Evolutionary conservation across 1,140 invertebrate species (phyloP), one percentile per base, ranked within the genome.

Genomic region (Drosophila simulans): DNA sequence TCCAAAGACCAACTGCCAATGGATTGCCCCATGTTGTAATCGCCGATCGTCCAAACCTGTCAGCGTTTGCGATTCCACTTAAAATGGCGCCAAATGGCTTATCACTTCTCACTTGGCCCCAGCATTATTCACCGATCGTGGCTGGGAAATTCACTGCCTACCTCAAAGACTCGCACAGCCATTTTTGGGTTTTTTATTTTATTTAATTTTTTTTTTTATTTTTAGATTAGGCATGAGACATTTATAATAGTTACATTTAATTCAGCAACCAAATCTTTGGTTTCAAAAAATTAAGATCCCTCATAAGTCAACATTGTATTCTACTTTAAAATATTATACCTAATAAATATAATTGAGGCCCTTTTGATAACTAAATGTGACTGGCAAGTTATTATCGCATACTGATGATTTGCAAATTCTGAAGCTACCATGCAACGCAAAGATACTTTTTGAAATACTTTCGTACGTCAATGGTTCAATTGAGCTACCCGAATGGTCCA

Each of bases 1-100:
- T 52, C 27, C 42, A 46, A 22, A 45, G 71, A 35, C 15, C 45
- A 76, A 57, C 71, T 37, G 72, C 37, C 46, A 75, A 58, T 40
- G 42, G 71, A 75, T 66, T 57, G 52, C 17, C 46, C 60, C 22
- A 66, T 66, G 37, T 70, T 46, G 65, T 34, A 69, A 69, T 43
- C 49, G 34, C 5, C 5, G 12, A 55, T 51, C 60, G 51, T 0
- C 40, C 45, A 20, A 20, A 48, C 34, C 53, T 58, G 45, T 68
- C 63, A 58, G 35, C 52, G 37, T 15, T 12, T 27, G 40, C 49
- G 42, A 55, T 34, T 62, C 51, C 56, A 73, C 49, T 64, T 43
- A 20, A 56, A 56, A 40, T 52, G 69, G 69, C 55, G 57, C 71
- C 71, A 63, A 73, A 74, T 74, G 57, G 71, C 57, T 55, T 55